Base-by-base conservation (phyloP, 2,797 vertebrate species). In the Anas capensis region DNA sequence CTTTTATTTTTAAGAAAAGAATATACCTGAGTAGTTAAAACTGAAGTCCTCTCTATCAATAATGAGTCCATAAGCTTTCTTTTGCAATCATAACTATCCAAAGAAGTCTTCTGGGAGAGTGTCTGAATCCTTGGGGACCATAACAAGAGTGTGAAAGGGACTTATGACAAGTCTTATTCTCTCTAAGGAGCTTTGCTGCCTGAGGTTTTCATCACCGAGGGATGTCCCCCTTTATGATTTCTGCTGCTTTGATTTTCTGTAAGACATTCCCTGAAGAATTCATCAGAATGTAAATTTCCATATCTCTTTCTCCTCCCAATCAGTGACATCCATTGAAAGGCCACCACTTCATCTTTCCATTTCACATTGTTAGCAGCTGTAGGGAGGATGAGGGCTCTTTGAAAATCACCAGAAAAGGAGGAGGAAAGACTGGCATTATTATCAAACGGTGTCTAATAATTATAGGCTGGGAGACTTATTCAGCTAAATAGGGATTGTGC, bases 161-260 rank as follows among this genome's bases (percentile, higher is more conserved):
- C 31, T 85, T 95, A 57, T 23, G 38, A 71, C 62, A 81, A 92
- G 80, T 61, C 79, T 87, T 95, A 34, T 75, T 95, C 75, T 95
- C 86, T 97, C 90, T 20, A 42, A 95, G 88, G 94, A 96, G 46
- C 73, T 86, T 89, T 91, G n/a, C 73, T 90, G 53, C 26, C 57
- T 92, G 90, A 91, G 58, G 71, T 86, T 96, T 96, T 85, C 65
- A 93, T 90, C 75, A 93, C 88, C 84, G 86, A 93, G 68, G 88
- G 90, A 91, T 96, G 76, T 69, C 53, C 58, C 85, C 38, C 86
- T 96, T 94, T 92, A 92, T 85, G 70, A 83, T 93, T 96, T 91
- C 78, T 91, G 57, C 78, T 33, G n/a, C 93, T 96, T 96, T 96
- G 92, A 88, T 96, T 90, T 90, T 95, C 95, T 95, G 77, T 53